These are phyloP conservation scores for Tricholauxania praeusta DNA, from an alignment of 2,888 invertebrate species.

Conservation along the genomic window DNA sequence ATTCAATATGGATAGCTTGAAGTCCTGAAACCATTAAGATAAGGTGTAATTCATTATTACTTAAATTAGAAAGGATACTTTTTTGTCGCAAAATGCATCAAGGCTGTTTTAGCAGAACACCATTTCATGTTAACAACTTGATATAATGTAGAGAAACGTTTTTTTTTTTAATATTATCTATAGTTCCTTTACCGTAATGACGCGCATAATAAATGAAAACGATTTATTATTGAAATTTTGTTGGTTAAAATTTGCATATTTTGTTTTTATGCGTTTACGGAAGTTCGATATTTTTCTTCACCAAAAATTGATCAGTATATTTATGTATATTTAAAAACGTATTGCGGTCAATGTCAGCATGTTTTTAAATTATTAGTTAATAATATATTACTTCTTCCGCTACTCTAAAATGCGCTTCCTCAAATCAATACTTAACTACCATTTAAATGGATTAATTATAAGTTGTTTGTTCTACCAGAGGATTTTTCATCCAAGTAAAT, in stretches of 20 bases:
- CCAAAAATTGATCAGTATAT: constrained; percentile 1
- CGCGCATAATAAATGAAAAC: too few relatives aligned
- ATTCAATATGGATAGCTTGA: too few relatives aligned
- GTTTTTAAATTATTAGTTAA: background rate
- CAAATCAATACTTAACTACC: background rate
- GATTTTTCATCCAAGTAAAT: background rate
- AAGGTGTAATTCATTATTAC: too few relatives aligned
- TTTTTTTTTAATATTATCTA: too few relatives aligned
- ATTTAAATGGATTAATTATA: too few relatives aligned
- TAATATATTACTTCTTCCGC: constrained; percentile 7
- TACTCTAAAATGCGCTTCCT: background rate
- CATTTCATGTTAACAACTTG: too few relatives aligned
- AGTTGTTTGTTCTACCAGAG: background rate
- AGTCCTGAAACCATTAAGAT: too few relatives aligned
- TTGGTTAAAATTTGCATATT: constrained; percentile 3
- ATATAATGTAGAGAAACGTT: too few relatives aligned
- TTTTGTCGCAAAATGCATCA: too few relatives aligned
- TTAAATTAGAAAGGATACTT: too few relatives aligned
- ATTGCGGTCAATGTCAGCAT: constrained; percentile 31
- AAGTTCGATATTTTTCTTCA: constrained; percentile 4
- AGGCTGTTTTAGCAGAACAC: too few relatives aligned
- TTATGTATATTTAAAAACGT: constrained; percentile 1
- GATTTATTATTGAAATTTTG: background rate
- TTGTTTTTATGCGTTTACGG: background rate
- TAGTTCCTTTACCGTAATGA: too few relatives aligned